A percentile compares a stretch with the other conserved stretches of the same genome.
Evolutionary conservation across 2,113 vertebrate genomes (phyloP).

Genomic region (Loxodonta africana): DNA sequence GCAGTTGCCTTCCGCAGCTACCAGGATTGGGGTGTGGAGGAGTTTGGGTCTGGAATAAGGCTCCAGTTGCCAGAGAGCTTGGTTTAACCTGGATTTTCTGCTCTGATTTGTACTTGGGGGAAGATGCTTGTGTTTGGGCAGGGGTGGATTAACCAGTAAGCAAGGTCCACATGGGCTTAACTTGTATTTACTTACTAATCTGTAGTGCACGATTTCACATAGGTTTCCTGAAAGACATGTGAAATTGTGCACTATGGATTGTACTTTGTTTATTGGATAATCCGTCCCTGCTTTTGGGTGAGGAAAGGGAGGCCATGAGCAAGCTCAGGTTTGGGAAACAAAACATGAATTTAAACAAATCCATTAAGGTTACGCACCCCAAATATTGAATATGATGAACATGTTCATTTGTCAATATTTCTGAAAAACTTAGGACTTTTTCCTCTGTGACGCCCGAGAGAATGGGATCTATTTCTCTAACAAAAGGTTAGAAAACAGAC

Average conservation of each 20-base stretch:
- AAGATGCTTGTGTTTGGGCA: neutral
- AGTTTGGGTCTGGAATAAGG: slow-evolving; percentile 29
- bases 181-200: too few species aligned
- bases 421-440: slow-evolving; percentile 11
- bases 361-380: neutral
- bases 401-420: neutral
- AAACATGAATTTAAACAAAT: slow-evolving; percentile 5
- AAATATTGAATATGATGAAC: neutral
- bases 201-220: too few species aligned
- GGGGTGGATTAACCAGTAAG: too few species aligned
- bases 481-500: neutral
- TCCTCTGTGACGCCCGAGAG: neutral
- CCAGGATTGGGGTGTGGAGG: slow-evolving; percentile 28
- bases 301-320: neutral
- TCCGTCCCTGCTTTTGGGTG: neutral
- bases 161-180: too few species aligned
- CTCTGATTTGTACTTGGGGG: slow-evolving; percentile 65
- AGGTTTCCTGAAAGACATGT: too few species aligned
- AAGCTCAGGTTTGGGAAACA: neutral
- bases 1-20: slow-evolving; percentile 51
- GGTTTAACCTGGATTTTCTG: slow-evolving; percentile 76
- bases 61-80: slow-evolving; percentile 55
- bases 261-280: too few species aligned
- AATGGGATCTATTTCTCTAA: neutral
- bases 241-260: too few species aligned